Base-by-base conservation (phyloP, 1,140 invertebrate species). In the Potamilus streckersoni region DNA sequence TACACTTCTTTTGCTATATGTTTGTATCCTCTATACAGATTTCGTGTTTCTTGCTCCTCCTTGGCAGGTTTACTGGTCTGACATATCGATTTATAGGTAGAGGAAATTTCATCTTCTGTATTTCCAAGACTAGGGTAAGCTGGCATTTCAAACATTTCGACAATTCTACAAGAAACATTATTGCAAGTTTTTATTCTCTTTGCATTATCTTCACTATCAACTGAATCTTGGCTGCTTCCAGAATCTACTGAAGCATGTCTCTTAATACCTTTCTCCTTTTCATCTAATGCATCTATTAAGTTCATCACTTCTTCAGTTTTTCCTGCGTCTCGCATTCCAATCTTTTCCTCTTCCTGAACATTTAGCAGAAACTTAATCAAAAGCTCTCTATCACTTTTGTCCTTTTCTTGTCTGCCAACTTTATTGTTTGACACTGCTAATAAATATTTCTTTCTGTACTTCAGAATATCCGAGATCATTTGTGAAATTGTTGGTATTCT, bases 1-100 rank as follows among this genome's bases (percentile, higher is more conserved):
- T 63, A 13, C 16, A 71, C 17, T 63, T 71, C 70, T n/a, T 61
- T 6, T 55, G 17, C 55, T 15, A 73, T 65, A 15, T 65, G 38
- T 20, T 31, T 59, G 63, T 57, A 66, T 16, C 61, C 71, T 17
- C n/a, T 55, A 65, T 66, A 73, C 63, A 73, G 58, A 58, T 73
- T 73, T 57, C 31, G 23, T 19, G 71, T 73, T 55, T 71, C 70
- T 13, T 6, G n/a, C 56, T 16, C 31, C 49, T n/a, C 63, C 55
- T 71, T 71, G 8, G 17, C 20, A 19, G 17, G 20, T 17, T 61
- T 17, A 19, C 60, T 19, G 60, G 20, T 19, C 20, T 61, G 1
- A 17, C 60, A 61, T 61, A 20, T 20, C 20, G 2, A 31, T 31
- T 31, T 4, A 31, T 31, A 31, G 27, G 27, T 31, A 31, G 27